Percentiles rank a stretch among this genome's conserved stretches.
Conservation (phyloP, 1,140 invertebrate species). For the Pseudomyrmex dendroicus region DNA sequence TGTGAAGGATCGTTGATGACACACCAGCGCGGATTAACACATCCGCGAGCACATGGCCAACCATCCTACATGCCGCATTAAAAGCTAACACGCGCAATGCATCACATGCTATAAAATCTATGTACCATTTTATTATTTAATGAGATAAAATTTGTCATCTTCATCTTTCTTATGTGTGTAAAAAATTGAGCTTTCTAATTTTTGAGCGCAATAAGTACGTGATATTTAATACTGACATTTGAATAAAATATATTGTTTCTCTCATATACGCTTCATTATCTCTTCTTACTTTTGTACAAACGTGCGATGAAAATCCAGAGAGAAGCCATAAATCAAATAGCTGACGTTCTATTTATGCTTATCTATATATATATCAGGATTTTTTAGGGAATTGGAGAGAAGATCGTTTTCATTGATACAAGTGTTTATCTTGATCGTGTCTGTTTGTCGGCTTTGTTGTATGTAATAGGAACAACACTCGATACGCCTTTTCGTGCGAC, state of each 20-base stretch:
- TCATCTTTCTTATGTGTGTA: too few relatives aligned
- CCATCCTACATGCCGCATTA: not conserved
- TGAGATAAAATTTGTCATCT: not conserved
- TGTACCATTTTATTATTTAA: not conserved
- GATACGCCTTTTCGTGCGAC: conserved; percentile 58
- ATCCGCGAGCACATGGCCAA: conserved; percentile 18
- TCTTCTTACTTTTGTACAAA: not conserved
- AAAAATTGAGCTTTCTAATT: too few relatives aligned
- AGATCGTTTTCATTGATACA: conserved; percentile 20
- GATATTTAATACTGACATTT: not conserved
- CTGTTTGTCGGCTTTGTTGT: conserved; percentile 23
- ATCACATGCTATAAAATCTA: not conserved
- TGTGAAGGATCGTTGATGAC: conserved; percentile 21
- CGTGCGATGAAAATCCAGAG: not conserved
- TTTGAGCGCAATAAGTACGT: too few relatives aligned
- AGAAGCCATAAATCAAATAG: conserved; percentile 16
- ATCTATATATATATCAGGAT: conserved; percentile 23
- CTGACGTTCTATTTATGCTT: conserved; percentile 3
- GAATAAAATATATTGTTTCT: not conserved
- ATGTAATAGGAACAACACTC: conserved; percentile 32
- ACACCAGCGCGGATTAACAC: conserved; percentile 10
- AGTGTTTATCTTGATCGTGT: conserved; percentile 53
- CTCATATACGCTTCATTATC: conserved; percentile 9
- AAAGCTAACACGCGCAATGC: not conserved
- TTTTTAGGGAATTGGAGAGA: not conserved